These are phyloP conservation scores for Holothuria glaberrima DNA, from an alignment of 35 echinoderm and acorn worm genomes.

Conservation along the genomic window DNA sequence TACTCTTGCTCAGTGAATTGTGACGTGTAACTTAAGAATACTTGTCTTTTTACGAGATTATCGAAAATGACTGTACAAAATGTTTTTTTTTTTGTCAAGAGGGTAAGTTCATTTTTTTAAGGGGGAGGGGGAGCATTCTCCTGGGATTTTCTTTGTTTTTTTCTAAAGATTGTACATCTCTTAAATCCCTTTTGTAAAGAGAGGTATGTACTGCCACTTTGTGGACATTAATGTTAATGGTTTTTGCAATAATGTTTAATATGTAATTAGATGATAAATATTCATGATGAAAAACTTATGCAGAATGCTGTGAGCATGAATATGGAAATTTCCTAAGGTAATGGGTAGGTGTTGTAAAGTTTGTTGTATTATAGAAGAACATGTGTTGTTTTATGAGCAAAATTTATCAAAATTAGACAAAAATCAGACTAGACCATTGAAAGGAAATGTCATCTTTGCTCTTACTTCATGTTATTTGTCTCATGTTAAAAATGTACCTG, in stretches of 20 bases:
- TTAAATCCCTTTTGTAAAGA: background rate
- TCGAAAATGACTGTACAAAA: too few relatives aligned
- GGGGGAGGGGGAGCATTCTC: background rate
- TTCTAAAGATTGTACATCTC: background rate
- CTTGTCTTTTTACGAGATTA: too few relatives aligned
- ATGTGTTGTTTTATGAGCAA: background rate
- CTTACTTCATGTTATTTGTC: background rate
- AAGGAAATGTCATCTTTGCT: background rate
- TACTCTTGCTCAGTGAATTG: too few relatives aligned
- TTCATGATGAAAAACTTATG: background rate
- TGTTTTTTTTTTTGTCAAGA: background rate
- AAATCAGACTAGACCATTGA: too few relatives aligned
- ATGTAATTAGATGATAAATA: constrained; percentile 36
- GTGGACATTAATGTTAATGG: background rate
- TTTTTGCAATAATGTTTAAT: constrained; percentile 51
- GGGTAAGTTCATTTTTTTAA: background rate
- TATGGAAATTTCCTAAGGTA: background rate
- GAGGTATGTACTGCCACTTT: background rate
- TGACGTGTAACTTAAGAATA: too few relatives aligned
- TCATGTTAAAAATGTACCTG: background rate
- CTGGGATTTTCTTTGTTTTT: background rate
- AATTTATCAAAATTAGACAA: too few relatives aligned
- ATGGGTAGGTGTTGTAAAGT: background rate
- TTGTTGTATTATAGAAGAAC: background rate
- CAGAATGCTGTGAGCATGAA: constrained; percentile 18